A percentile compares a stretch with the other conserved stretches of the same genome.
Evolutionary conservation across 2,888 invertebrate genomes (phyloP).

Genomic region (Pedicia rivosa): DNA sequence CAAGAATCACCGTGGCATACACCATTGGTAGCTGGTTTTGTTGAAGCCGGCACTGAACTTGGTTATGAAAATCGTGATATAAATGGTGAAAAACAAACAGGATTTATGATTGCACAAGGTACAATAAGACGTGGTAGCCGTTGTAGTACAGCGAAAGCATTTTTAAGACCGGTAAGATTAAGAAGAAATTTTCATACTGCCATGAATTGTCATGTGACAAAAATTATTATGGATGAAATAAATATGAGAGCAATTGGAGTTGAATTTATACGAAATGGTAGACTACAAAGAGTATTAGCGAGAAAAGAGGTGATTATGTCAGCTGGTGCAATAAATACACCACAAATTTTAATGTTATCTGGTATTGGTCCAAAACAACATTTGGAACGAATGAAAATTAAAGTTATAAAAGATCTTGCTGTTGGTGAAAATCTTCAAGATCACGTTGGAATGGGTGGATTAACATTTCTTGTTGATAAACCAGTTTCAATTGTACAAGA

Average conservation of each 20-base stretch:
- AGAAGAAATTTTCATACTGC: constrained; percentile 68
- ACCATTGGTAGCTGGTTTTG: constrained; percentile 65
- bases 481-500: constrained; percentile 71
- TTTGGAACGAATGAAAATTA: constrained; percentile 50
- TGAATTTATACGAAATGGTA: constrained; percentile 60
- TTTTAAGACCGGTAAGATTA: constrained; percentile 58
- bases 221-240: constrained; percentile 53
- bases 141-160: constrained; percentile 80
- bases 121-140: constrained; percentile 62
- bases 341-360: constrained; percentile 82
- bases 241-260: constrained; percentile 65
- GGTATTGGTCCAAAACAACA: constrained; percentile 65
- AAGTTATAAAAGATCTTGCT: constrained; percentile 54
- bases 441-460: constrained; percentile 72
- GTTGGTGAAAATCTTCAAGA: constrained; percentile 77
- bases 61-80: constrained; percentile 74
- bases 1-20: constrained; percentile 77
- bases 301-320: constrained; percentile 73
- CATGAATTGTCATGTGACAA: constrained; percentile 62
- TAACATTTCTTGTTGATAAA: constrained; percentile 48
- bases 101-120: constrained; percentile 70
- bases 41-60: constrained; percentile 64
- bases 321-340: constrained; percentile 82
- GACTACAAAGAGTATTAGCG: constrained; percentile 51
- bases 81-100: constrained; percentile 64